Evolutionary conservation across 2,113 vertebrate species (phyloP), one percentile per base, ranked within the genome.

Genomic region (Perccottus glenii): DNA sequence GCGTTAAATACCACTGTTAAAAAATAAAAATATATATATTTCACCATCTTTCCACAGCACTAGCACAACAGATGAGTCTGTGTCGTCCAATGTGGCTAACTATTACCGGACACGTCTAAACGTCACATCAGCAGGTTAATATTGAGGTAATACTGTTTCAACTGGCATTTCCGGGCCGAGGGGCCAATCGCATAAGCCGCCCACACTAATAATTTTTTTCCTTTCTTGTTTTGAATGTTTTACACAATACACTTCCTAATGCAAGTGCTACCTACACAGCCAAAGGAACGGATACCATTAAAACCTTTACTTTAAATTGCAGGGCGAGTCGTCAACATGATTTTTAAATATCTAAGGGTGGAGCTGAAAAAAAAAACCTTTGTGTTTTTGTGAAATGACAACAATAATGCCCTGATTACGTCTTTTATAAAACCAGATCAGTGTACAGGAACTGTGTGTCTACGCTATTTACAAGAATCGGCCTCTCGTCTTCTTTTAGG

Each of bases 91-190:
- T 27, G 46, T 75, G 71, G 70, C 74, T 82, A 67, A 82, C 81
- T 85, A 86, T 80, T 60, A 85, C 85, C 61, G 53, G 79, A 86
- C 80, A 69, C 61, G 62, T 87, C 83, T 68, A 64, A 85, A 78
- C 78, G 70, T 88, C 88, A 88, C 87, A 91, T 88, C 83, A 84
- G 84, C 77, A 70, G 84, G 85, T 87, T 84, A 86, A 87, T 84
- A 86, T 79, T 86, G 87, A 90, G 89, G 88, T 87, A 87, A 89
- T 85, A 90, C 85, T 89, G 85, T 82, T 86, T 71, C 72, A 67
- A 78, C 70, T 63, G 85, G 78, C 67, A 67, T 45, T 43, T 66
- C 47, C 43, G 79, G n/a, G 73, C 67, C 57, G 16, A 58, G 68
- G 64, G 59, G 68, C 33, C 73, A 65, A 80, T 78, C 70, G 70